Percentiles rank a stretch among this genome's conserved stretches.
These are phyloP conservation scores for Dendrolimus kikuchii DNA, from an alignment of 1,140 invertebrate genomes.

Conservation along the genomic window DNA sequence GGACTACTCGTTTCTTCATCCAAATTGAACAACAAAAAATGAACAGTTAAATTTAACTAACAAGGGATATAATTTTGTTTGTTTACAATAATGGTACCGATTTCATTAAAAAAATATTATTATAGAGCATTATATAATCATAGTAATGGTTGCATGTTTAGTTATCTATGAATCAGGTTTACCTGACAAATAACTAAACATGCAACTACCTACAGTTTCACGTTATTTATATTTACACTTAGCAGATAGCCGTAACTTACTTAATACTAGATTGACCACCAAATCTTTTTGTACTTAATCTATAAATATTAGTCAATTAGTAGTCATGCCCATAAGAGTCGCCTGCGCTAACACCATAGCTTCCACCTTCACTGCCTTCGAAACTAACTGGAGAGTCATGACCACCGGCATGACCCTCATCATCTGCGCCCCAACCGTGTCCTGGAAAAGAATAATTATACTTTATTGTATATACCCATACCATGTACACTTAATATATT, in stretches of 20 bases:
- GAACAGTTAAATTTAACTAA: too few relatives aligned
- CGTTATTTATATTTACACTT: too few relatives aligned
- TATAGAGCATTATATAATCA: too few relatives aligned
- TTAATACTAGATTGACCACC: too few relatives aligned
- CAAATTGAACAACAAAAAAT: too few relatives aligned
- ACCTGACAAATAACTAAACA: not conserved
- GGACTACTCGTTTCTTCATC: too few relatives aligned
- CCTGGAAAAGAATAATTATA: conserved; percentile 24
- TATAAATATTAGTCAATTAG: conserved; percentile 6
- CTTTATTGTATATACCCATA: not conserved
- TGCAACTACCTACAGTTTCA: too few relatives aligned
- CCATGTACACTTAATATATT: too few relatives aligned
- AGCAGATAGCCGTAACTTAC: too few relatives aligned
- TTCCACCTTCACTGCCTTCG: conserved; percentile 30
- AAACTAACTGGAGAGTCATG: conserved; percentile 51
- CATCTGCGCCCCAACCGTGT: conserved; percentile 55
- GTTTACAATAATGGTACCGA: too few relatives aligned
- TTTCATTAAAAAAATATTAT: too few relatives aligned
- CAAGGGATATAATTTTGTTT: too few relatives aligned
- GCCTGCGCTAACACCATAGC: conserved; percentile 23
- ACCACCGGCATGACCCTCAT: conserved; percentile 40
- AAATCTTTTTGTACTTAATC: not conserved
- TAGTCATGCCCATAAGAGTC: conserved; percentile 25
- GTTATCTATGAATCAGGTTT: not conserved
- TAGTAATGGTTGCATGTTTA: not conserved